These are phyloP conservation scores for Brachionus plicatilis DNA, from an alignment of 1,140 invertebrate genomes.

Conservation along the genomic window DNA sequence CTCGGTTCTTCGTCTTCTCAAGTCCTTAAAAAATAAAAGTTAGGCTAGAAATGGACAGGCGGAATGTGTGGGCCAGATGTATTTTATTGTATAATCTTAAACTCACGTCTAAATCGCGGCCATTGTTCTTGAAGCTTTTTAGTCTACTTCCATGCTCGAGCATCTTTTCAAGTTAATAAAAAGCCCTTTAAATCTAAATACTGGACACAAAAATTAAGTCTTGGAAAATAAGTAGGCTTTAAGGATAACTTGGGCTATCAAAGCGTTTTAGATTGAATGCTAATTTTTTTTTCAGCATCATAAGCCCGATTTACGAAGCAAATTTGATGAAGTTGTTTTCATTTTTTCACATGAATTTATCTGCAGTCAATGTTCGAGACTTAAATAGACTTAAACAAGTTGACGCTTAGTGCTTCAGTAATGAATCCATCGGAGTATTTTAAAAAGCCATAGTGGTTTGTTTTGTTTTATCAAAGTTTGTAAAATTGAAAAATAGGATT, in stretches of 20 bases:
- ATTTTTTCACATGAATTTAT: not conserved
- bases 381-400: not conserved
- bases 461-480: not conserved
- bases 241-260: not conserved
- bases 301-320: not conserved
- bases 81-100: not conserved
- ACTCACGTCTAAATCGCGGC: conserved; percentile 62
- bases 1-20: conserved; percentile 33
- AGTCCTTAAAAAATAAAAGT: not conserved
- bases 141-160: conserved; percentile 42
- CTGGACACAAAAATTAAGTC: not conserved
- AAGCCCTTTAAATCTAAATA: not conserved
- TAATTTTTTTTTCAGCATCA: not conserved
- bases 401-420: not conserved
- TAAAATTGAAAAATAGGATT: not conserved
- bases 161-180: conserved; percentile 11
- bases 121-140: conserved; percentile 53
- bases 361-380: not conserved
- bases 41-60: too few relatives aligned
- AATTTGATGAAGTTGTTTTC: not conserved
- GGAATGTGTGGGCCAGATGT: not conserved
- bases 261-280: not conserved
- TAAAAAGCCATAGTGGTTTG: not conserved
- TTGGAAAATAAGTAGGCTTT: not conserved
- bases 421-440: not conserved